A percentile compares a stretch with the other conserved stretches of the same genome.
phyloP scores from a whole-genome alignment of 1,140 invertebrate genomes.

The Nautilus pompilius region DNA sequence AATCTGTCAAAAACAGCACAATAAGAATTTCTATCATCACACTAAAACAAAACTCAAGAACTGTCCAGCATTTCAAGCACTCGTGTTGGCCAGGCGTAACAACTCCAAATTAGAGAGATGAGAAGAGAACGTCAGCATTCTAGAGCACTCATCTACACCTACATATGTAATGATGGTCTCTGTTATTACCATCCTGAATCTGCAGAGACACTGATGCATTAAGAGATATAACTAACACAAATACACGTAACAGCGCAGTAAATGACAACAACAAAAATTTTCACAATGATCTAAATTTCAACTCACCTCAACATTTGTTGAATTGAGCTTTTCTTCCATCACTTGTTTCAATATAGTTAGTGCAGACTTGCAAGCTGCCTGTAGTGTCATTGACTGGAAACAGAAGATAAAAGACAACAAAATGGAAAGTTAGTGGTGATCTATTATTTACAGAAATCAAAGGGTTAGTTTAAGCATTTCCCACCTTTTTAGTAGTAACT shows the following conservation, averaged over 20 bases:
- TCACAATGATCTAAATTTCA: background rate
- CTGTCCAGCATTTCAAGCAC: too few species aligned
- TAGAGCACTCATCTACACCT: background rate
- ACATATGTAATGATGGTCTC: background rate
- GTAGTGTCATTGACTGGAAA: conserved; percentile 89
- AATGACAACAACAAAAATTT: background rate
- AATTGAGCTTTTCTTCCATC: conserved; percentile 99
- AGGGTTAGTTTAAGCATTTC: too few species aligned
- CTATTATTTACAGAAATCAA: too few species aligned
- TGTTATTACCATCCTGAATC: background rate
- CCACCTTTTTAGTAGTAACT: too few species aligned
- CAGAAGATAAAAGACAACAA: conserved; percentile 18
- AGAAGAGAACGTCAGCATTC: background rate
- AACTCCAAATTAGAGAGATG: too few species aligned
- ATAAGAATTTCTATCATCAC: too few species aligned
- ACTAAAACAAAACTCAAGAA: too few species aligned
- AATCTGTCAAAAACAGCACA: too few species aligned
- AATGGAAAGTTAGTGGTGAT: too few species aligned
- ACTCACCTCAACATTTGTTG: conserved; percentile 92
- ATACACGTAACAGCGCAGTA: background rate
- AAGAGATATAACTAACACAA: background rate
- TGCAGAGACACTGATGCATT: background rate
- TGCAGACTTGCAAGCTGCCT: conserved; percentile 88
- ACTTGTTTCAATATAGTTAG: conserved; percentile 97
- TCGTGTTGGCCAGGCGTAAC: too few species aligned